A percentile compares a stretch with the other conserved stretches of the same genome.
These are phyloP conservation scores for Galbula dea DNA, from an alignment of 2,113 vertebrate species.

Conservation along the genomic window DNA sequence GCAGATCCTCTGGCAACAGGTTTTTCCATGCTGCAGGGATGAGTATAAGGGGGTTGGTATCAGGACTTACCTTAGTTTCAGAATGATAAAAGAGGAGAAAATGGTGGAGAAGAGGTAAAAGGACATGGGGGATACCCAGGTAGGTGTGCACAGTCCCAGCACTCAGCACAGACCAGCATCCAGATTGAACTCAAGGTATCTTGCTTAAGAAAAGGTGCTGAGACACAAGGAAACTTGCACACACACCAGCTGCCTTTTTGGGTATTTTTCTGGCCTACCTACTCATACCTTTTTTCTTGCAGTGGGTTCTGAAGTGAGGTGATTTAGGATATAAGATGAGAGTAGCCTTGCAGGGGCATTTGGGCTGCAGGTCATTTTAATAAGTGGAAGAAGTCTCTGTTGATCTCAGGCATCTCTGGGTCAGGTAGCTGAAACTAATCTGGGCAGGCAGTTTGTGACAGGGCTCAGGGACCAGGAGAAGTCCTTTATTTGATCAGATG, in stretches of 20 bases:
- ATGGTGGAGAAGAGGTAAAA: not conserved
- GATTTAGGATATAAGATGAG: not conserved
- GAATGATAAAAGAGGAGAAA: not conserved
- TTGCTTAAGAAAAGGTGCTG: not conserved
- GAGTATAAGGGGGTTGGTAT: not conserved
- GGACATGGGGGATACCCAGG: not conserved
- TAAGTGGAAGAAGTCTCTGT: not conserved
- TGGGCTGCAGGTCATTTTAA: not conserved
- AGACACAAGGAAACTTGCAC: not conserved
- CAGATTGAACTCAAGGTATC: not conserved
- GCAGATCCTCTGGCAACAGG: not conserved
- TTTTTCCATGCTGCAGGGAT: rapidly evolving
- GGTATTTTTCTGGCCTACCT: not conserved
- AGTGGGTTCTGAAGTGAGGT: not conserved
- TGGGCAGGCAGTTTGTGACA: not conserved
- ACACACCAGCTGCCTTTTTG: not conserved
- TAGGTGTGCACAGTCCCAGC: not conserved
- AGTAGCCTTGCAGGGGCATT: not conserved
- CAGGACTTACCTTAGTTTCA: not conserved
- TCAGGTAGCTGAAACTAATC: not conserved
- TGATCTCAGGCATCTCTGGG: not conserved
- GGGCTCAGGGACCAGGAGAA: not conserved
- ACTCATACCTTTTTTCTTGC: not conserved
- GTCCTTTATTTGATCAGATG: not conserved
- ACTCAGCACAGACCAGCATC: not conserved